Percentiles rank a stretch among this genome's conserved stretches.
Evolutionary conservation across 2,888 invertebrate genomes (phyloP).

Genomic region (Phengaris alcon): DNA sequence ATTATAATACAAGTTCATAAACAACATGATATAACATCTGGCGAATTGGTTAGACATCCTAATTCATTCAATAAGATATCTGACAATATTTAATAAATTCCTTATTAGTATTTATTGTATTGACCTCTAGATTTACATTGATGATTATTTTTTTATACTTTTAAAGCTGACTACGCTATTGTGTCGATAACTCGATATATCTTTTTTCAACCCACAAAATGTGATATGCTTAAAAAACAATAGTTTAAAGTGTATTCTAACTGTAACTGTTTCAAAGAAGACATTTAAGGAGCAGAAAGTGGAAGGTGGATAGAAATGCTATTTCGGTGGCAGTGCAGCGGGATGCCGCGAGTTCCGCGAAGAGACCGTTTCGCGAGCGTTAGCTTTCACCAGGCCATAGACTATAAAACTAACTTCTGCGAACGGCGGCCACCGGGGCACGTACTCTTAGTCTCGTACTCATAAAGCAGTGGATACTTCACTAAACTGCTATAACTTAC

Average conservation of each 20-base stretch:
- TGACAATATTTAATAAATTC: background rate
- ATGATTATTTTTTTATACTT: background rate
- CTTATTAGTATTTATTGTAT: background rate
- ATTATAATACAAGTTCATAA: background rate
- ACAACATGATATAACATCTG: conserved; percentile 5
- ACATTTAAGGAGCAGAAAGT: conserved; percentile 39
- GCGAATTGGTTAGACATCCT: background rate
- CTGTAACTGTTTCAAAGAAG: conserved; percentile 29
- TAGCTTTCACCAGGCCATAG: conserved; percentile 71
- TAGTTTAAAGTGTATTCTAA: conserved; percentile 14
- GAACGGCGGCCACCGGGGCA: conserved; percentile 61
- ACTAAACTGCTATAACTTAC: conserved; percentile 11
- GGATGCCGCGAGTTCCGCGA: conserved; percentile 43
- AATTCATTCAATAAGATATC: background rate
- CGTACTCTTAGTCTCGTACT: conserved; percentile 55
- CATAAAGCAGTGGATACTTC: conserved; percentile 52
- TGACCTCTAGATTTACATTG: background rate
- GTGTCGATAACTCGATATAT: background rate
- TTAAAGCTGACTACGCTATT: background rate
- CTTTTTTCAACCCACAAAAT: background rate
- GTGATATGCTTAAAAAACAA: background rate
- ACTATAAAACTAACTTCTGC: conserved; percentile 69
- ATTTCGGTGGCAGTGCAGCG: conserved; percentile 36
- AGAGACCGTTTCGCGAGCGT: conserved; percentile 53
- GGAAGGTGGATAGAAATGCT: conserved; percentile 37